Base-by-base conservation (phyloP, 2,113 vertebrate species). In the Steatornis caripensis region DNA sequence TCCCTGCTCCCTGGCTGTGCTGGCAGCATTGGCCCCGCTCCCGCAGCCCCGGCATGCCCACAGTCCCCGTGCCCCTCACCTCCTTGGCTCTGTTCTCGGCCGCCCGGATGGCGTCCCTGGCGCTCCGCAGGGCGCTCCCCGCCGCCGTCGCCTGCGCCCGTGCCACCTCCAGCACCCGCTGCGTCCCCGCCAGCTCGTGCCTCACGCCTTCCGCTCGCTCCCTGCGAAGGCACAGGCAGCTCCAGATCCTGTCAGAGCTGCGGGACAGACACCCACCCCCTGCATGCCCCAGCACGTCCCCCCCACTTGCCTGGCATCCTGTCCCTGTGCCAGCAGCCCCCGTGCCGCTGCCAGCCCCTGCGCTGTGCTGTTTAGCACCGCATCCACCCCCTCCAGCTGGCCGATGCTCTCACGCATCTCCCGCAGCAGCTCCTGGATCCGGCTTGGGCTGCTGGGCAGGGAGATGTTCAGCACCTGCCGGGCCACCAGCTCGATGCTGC, bases 401-500 rank as follows among this genome's bases (percentile, higher is more conserved):
- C 85, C 20, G 5, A 99, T 97, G 84, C 93, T 98, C 45, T 97
- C 96, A 75, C 64, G 98, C 81, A 99, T 99, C 94, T 98, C 94
- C 86, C 26, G 76, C 58, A 98, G 80, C 93, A 99, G 90, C 22
- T 89, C 92, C 81, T 97, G 91, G 76, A 99, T 84, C 10, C 92
- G 98, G 41, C 34, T 6, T 1, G 90, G 84, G 78, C 98, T 99
- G 87, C 98, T 93, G 7, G 99, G 98, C 68, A 99, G 91, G 12
- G 96, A 96, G 93, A 99, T 98, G 12, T 97, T 96, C 97, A 99
- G 88, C 30, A 99, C 98, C 83, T 98, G 96, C 85, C 55, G 93
- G 16, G 99, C 98, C 94, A 99, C 98, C 78, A 98, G 97, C 90
- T 99, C 98, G 12, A 99, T 99, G 97, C 98, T 99, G 86, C 98